Percentiles rank a stretch among this genome's conserved stretches.
Conservation (phyloP, 2,113 vertebrate species). For the Myotis davidii region DNA sequence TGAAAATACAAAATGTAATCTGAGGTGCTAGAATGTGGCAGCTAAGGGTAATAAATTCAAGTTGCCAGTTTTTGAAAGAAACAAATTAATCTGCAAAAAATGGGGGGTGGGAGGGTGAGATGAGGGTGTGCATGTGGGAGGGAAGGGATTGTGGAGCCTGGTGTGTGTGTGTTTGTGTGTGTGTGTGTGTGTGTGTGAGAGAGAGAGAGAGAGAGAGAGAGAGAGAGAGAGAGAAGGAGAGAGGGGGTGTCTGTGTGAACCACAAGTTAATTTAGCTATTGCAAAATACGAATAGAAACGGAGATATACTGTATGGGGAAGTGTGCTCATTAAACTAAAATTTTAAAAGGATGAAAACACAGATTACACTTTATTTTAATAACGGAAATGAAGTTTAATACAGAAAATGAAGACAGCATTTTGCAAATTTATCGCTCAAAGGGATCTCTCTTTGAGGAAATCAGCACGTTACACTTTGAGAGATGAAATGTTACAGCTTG, state of each 20-base stretch:
- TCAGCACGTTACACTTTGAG: constrained; percentile 85
- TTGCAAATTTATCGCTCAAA: constrained; percentile 78
- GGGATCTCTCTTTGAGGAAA: constrained; percentile 81
- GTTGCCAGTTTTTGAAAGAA: constrained; percentile 57
- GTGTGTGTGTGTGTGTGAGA: neutral
- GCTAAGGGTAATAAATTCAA: neutral
- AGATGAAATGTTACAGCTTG: constrained; percentile 89
- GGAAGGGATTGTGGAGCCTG: neutral
- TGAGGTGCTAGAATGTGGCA: neutral
- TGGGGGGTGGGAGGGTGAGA: neutral
- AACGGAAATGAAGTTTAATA: constrained; percentile 86
- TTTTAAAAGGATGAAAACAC: constrained; percentile 80
- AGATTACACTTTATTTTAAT: constrained; percentile 83
- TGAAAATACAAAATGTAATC: constrained; percentile 39
- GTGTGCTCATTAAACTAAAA: constrained; percentile 82
- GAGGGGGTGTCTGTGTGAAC: constrained; percentile 1
- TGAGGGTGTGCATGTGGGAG: neutral
- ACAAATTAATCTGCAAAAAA: constrained; percentile 65
- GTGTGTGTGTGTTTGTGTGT: neutral
- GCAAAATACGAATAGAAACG: constrained; percentile 80
- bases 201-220: neutral
- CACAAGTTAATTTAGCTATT: constrained; percentile 55
- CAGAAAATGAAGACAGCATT: constrained; percentile 84
- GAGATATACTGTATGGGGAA: constrained; percentile 73
- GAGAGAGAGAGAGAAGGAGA: neutral